Percentiles rank a stretch among this genome's conserved stretches.
Conservation (phyloP, 2,888 invertebrate genomes). For the Pyrrhosoma nymphula region DNA sequence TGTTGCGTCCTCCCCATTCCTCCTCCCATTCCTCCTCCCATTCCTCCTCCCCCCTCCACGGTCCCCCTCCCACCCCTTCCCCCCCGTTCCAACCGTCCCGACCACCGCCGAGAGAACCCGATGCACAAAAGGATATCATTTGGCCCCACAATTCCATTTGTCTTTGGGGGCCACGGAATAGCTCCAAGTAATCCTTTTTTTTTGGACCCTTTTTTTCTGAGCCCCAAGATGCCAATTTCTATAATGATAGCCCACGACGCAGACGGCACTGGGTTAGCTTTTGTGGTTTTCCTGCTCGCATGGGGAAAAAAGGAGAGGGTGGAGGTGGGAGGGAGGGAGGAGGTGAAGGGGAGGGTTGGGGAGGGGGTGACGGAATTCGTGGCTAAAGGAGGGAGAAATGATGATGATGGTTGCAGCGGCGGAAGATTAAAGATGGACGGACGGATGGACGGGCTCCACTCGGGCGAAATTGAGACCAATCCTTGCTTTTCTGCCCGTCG, state of each 20-base stretch:
- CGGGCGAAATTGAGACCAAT: constrained; percentile 5
- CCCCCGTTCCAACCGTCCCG: not conserved
- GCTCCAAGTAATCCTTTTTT: constrained; percentile 61
- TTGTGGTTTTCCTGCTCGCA: constrained; percentile 69
- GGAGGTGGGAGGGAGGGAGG: constrained; percentile 39
- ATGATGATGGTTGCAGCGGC: constrained; percentile 10
- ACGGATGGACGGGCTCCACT: not conserved
- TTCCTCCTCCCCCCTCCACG: not conserved
- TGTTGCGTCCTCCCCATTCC: not conserved
- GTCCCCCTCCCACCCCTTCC: not conserved
- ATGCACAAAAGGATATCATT: constrained; percentile 64
- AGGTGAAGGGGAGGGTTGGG: not conserved
- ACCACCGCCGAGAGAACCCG: constrained; percentile 54
- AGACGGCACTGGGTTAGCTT: constrained; percentile 66
- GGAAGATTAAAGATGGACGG: constrained; percentile 20
- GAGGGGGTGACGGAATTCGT: no score
- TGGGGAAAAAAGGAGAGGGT: constrained; percentile 55
- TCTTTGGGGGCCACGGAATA: constrained; percentile 64
- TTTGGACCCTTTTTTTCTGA: constrained; percentile 68
- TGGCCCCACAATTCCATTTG: constrained; percentile 62
- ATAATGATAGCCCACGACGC: constrained; percentile 70
- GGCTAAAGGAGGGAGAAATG: not conserved
- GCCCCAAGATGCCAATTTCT: constrained; percentile 71
- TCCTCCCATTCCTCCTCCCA: constrained; percentile 26
- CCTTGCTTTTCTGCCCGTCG: not conserved